A percentile compares a stretch with the other conserved stretches of the same genome.
Conservation (phyloP, 2,888 invertebrate genomes). For the Erebia palarica region DNA sequence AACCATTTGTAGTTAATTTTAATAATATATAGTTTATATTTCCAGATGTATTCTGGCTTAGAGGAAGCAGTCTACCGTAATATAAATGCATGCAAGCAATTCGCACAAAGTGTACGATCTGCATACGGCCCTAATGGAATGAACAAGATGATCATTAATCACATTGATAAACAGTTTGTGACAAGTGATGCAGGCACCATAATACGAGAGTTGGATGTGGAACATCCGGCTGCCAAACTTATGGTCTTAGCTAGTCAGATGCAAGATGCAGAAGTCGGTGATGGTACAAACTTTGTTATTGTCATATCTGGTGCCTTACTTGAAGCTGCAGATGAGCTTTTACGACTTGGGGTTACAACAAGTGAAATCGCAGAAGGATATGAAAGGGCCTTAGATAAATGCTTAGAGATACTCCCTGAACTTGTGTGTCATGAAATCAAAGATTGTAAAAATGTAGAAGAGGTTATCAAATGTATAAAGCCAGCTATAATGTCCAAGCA, state of each 20-base stretch:
- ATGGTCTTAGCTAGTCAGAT: conserved; percentile 98
- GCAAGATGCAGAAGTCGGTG: conserved; percentile 99
- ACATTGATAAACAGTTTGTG: conserved; percentile 98
- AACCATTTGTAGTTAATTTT: no score
- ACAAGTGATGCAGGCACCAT: conserved; percentile 99
- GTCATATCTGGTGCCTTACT: conserved; percentile 96
- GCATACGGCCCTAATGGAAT: conserved; percentile 99
- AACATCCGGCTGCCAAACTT: conserved; percentile 98
- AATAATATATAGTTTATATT: conserved; percentile 30
- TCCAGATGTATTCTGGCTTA: conserved; percentile 90
- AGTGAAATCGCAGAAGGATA: conserved; percentile 98
- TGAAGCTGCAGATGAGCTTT: conserved; percentile 94
- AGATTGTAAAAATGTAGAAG: conserved; percentile 83
- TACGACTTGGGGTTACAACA: conserved; percentile 97
- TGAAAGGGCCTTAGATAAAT: conserved; percentile 94
- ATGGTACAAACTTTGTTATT: conserved; percentile 99
- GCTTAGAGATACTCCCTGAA: conserved; percentile 93
- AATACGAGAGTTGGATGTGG: conserved; percentile 96
- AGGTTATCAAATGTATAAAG: conserved; percentile 88
- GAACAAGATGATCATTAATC: conserved; percentile 99
- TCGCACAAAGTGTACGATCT: conserved; percentile 95
- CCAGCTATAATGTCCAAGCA: conserved; percentile 98
- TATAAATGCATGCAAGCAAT: conserved; percentile 97
- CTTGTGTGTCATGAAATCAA: conserved; percentile 91
- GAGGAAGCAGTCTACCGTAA: conserved; percentile 99